phyloP scores from a whole-genome alignment of 2,797 vertebrate species.

The Choloepus didactylus region DNA sequence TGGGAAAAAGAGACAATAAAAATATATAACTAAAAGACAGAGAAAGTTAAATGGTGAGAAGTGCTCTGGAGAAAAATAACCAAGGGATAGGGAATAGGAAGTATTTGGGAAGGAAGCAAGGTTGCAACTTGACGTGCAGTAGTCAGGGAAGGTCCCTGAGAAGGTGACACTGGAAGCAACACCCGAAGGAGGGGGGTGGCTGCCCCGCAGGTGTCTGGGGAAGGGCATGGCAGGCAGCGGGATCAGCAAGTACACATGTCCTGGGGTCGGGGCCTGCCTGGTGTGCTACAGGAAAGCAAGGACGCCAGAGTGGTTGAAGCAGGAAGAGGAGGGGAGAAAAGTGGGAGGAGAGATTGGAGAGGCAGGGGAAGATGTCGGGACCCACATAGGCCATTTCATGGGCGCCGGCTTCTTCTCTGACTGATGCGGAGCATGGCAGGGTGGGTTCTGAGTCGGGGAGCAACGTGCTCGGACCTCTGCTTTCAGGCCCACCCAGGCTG shows the following conservation, averaged over 20 bases:
- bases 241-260: neutral
- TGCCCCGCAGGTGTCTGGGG: neutral
- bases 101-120: neutral
- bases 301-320: neutral
- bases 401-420: neutral
- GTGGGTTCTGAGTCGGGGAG: neutral
- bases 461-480: neutral
- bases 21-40: neutral
- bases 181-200: neutral
- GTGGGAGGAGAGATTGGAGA: neutral
- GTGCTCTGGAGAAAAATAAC: neutral
- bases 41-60: neutral
- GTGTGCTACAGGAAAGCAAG: too few species aligned
- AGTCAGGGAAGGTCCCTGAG: neutral
- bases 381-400: neutral
- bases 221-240: neutral
- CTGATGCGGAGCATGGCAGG: neutral
- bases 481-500: neutral
- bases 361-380: neutral
- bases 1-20: neutral
- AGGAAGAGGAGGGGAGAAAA: too few species aligned
- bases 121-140: neutral
- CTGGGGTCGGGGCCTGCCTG: neutral
- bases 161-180: too few species aligned
- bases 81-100: neutral